Conservation (phyloP, 1,140 invertebrate genomes). For the Dufourea novaeangliae region DNA sequence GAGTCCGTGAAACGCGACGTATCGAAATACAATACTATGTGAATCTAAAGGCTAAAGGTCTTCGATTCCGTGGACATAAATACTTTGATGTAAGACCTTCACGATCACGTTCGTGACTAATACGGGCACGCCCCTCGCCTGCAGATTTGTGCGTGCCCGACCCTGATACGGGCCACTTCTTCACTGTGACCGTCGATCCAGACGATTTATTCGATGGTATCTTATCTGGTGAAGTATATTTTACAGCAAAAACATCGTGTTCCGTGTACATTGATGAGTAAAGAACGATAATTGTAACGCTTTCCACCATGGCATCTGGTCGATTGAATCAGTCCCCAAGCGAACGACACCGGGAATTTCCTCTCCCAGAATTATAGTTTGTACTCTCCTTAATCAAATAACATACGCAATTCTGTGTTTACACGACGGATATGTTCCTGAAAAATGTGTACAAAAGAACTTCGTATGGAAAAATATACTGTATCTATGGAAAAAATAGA, state of each 20-base stretch:
- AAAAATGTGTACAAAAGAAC: no score
- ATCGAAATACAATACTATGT: background rate
- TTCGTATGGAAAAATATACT: no score
- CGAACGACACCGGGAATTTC: background rate
- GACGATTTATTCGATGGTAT: slow-evolving; percentile 8
- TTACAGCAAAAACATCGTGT: background rate
- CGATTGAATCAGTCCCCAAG: background rate
- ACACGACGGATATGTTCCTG: no score
- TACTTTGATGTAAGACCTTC: background rate
- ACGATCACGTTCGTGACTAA: background rate
- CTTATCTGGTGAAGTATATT: background rate
- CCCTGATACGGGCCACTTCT: background rate
- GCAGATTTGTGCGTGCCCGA: background rate
- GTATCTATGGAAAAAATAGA: no score
- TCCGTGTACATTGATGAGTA: background rate
- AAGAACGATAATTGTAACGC: background rate
- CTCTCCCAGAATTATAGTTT: background rate
- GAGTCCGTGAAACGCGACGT: background rate
- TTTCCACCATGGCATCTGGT: background rate
- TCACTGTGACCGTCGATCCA: background rate
- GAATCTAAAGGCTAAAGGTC: background rate
- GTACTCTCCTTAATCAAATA: no score
- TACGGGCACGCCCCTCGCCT: slow-evolving; percentile 2
- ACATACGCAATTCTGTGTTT: no score
- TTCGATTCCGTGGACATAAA: background rate